phyloP scores from a whole-genome alignment of 1,140 invertebrate genomes.

The Brachionus asplanchnoidis region DNA sequence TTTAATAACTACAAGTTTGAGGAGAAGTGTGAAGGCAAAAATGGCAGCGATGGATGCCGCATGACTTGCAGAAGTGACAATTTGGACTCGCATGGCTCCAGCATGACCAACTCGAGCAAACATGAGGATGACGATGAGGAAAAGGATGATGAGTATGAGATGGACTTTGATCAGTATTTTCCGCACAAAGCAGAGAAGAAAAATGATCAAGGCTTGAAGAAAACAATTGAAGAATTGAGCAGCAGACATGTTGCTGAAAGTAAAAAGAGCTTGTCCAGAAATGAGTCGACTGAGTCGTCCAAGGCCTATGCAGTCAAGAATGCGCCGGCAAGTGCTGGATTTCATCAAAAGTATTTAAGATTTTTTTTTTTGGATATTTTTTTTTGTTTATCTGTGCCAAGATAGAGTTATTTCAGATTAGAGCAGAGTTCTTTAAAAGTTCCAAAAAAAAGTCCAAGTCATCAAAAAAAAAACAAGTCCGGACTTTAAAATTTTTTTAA shows the following conservation, averaged over 20 bases:
- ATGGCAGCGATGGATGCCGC: background rate
- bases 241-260: background rate
- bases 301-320: background rate
- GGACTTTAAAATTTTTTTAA: too few relatives aligned
- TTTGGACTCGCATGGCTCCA: conserved; percentile 30
- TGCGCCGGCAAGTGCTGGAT: background rate
- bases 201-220: background rate
- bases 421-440: too few relatives aligned
- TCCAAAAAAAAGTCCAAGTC: too few relatives aligned
- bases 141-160: conserved; percentile 27
- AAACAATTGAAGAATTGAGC: conserved; percentile 18
- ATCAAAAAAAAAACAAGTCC: too few relatives aligned
- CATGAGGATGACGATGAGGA: conserved; percentile 35
- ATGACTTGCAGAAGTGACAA: background rate
- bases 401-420: background rate
- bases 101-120: conserved; percentile 34
- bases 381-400: background rate
- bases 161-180: conserved; percentile 31
- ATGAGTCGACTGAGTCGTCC: background rate
- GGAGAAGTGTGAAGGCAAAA: background rate
- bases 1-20: conserved; percentile 30
- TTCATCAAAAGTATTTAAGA: background rate
- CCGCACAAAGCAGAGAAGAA: background rate
- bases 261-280: background rate
- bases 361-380: background rate